Evolutionary conservation across 2,888 invertebrate species (phyloP), one percentile per base, ranked within the genome.

Genomic region (Eristalis intricaria): DNA sequence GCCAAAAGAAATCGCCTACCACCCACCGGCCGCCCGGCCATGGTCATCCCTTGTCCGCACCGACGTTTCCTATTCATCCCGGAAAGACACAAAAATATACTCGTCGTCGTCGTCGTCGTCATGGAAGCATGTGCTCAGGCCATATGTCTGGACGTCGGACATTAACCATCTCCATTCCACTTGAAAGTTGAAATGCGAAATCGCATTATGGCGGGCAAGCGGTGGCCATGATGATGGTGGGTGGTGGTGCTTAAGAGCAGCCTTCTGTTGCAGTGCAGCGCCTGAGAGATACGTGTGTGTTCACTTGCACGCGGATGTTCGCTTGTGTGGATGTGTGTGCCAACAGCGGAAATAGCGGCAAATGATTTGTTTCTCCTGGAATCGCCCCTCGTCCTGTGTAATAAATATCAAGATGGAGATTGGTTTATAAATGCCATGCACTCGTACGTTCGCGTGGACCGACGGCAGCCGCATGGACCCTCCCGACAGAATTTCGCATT

Each of bases 321-420:
- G 76, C 64, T 58, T 65, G 56, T 81, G 74, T 63, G 43, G 65
- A 19, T 38, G 32, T 60, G 32, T 60, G 65, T 35, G 68, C 68
- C 68, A 82, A 43, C 70, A 84, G 70, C 86, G 88, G 88, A 88
- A 81, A 80, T 77, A 81, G 84, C 80, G 80, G 77, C 80, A 84
- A 84, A 88, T 88, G 88, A 88, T 88, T 84, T 88, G 84, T 88
- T 84, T 88, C 80, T 80, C 65, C 61, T 84, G 74, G 65, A 77
- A 81, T 81, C 58, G 65, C 74, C 69, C 63, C 70, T 84, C 66
- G 71, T 76, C 70, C 84, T 84, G 76, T 83, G 84, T 88, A 88
- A 88, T 88, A 84, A 88, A 88, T 88, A 81, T 77, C 84, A 77
- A 88, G 88, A 88, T 88, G 84, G 81, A 88, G 88, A 88, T 88